phyloP scores from a whole-genome alignment of 2,888 invertebrate genomes.

The Nemurella pictetii region DNA sequence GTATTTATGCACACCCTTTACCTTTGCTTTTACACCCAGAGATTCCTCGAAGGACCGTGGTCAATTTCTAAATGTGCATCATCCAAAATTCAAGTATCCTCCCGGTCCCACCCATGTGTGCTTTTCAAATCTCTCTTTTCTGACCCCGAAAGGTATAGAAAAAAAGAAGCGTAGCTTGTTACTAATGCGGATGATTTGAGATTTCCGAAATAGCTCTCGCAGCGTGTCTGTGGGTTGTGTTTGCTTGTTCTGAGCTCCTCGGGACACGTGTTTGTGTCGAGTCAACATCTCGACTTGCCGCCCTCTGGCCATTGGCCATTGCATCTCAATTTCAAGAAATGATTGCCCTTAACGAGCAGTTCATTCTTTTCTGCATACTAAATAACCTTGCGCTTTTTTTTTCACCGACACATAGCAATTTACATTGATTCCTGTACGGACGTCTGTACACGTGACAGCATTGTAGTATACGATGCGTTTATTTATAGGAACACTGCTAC shows the following conservation, averaged over 20 bases:
- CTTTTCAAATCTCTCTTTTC: neutral
- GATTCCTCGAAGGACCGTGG: neutral
- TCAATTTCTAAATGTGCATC: neutral
- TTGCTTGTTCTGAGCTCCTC: neutral
- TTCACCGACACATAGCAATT: neutral
- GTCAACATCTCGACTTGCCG: neutral
- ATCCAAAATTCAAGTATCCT: neutral
- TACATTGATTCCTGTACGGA: neutral
- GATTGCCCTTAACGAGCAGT: neutral
- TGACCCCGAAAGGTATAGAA: constrained; percentile 3
- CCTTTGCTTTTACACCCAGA: neutral
- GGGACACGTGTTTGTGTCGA: neutral
- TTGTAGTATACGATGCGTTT: neutral
- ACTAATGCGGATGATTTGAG: neutral
- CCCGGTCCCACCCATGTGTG: constrained; percentile 1
- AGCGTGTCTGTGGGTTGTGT: neutral
- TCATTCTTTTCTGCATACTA: neutral
- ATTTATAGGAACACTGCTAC: too few relatives aligned
- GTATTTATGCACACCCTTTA: neutral
- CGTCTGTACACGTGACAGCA: neutral
- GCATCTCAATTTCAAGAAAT: neutral
- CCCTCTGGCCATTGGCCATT: neutral
- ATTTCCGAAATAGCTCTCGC: neutral
- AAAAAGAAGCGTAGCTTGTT: neutral
- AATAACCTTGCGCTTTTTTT: neutral